phyloP scores from a whole-genome alignment of 2,113 vertebrate genomes.

The Rhinopithecus roxellana region DNA sequence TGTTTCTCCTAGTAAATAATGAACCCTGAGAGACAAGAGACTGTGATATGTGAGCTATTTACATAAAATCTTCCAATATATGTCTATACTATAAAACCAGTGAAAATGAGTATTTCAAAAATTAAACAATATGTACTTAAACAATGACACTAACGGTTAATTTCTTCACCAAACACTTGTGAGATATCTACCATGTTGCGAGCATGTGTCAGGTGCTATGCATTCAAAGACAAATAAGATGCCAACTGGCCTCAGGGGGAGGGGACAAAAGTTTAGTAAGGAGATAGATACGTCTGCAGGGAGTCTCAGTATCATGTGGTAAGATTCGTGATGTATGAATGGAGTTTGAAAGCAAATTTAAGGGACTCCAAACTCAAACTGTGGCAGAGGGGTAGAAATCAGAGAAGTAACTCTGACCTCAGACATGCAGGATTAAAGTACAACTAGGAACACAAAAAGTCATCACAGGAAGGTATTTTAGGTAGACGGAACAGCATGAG shows the following conservation, averaged over 20 bases:
- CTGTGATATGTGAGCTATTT: not conserved
- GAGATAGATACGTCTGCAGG: not conserved
- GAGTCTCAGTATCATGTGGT: not conserved
- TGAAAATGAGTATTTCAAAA: slow-evolving; percentile 6
- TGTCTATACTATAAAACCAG: not conserved
- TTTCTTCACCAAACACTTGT: not conserved
- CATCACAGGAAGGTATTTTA: not conserved
- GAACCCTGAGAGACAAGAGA: not conserved
- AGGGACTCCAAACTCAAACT: not conserved
- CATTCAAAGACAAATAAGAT: not conserved
- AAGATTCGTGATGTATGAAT: not conserved
- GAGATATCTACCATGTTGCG: not conserved
- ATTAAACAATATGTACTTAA: not conserved
- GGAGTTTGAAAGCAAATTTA: not conserved
- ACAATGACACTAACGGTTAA: not conserved
- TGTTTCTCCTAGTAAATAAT: not conserved
- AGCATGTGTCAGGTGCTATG: not conserved
- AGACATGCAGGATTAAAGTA: not conserved
- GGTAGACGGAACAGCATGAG: not conserved
- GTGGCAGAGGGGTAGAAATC: not conserved
- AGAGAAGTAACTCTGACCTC: not conserved
- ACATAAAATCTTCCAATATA: not conserved
- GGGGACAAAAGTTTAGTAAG: not conserved
- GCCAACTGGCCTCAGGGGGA: not conserved
- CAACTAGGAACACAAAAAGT: not conserved